phyloP scores from a whole-genome alignment of 2,113 vertebrate species.

The Leucoraja erinaceus region DNA sequence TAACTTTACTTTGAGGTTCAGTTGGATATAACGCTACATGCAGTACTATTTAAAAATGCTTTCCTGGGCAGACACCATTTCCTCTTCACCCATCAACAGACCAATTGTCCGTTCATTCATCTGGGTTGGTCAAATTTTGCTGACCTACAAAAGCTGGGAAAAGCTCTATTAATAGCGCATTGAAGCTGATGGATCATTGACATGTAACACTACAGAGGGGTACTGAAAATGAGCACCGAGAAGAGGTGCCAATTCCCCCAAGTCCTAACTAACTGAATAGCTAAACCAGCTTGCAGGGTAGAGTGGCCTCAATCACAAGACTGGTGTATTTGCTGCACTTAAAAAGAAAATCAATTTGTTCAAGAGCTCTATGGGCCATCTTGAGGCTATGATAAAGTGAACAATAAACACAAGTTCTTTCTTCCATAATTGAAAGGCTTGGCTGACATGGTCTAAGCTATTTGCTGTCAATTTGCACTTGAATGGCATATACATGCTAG shows the following conservation, averaged over 20 bases:
- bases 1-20: background rate
- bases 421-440: background rate
- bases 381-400: background rate
- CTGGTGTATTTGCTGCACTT: background rate
- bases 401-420: background rate
- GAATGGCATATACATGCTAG: slow-evolving; percentile 40
- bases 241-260: background rate
- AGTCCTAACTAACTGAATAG: background rate
- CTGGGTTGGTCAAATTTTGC: background rate
- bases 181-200: background rate
- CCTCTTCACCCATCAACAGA: background rate
- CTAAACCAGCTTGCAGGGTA: background rate
- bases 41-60: background rate
- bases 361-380: background rate
- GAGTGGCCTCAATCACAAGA: background rate
- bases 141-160: background rate
- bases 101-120: background rate
- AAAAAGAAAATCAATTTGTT: background rate
- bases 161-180: background rate
- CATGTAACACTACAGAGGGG: background rate
- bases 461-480: slow-evolving; percentile 22
- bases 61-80: background rate
- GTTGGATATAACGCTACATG: background rate
- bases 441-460: background rate
- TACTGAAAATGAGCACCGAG: background rate